Evolutionary conservation across 1,140 invertebrate genomes (phyloP).

Genomic region (Luehdorfia chinensis): DNA sequence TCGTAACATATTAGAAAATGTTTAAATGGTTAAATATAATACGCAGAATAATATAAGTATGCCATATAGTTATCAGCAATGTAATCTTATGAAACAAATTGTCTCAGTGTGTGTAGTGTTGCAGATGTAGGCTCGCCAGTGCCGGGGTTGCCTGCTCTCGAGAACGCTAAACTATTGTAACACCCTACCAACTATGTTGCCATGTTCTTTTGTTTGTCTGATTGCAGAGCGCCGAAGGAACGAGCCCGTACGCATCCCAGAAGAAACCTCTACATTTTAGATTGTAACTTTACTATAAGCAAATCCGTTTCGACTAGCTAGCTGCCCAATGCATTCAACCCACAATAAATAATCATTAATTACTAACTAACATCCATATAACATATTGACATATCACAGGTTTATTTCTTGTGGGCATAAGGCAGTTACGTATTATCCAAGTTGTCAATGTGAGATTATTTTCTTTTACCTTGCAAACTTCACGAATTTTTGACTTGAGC

Average conservation of each 20-base stretch:
- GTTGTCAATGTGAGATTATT: slow-evolving; percentile 37
- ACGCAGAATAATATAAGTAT: slow-evolving; percentile 21
- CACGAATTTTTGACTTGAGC: slow-evolving; percentile 15
- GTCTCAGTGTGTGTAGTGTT: slow-evolving; percentile 67
- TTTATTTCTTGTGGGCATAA: slow-evolving; percentile 57
- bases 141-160: slow-evolving; percentile 44
- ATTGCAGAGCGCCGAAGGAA: slow-evolving; percentile 50
- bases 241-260: slow-evolving; percentile 27
- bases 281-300: slow-evolving; percentile 43
- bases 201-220: slow-evolving; percentile 70
- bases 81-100: slow-evolving; percentile 12
- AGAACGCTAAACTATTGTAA: slow-evolving; percentile 31
- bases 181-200: slow-evolving; percentile 47
- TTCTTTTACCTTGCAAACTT: not conserved
- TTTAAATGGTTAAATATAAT: slow-evolving; percentile 15
- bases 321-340: slow-evolving; percentile 15
- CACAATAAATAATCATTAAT: slow-evolving; percentile 20
- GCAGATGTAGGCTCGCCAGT: slow-evolving; percentile 61
- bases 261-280: slow-evolving; percentile 51
- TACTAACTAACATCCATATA: slow-evolving; percentile 1
- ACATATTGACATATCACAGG: slow-evolving; percentile 28
- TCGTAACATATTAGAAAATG: no score
- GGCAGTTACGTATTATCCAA: slow-evolving; percentile 16
- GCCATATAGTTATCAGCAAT: slow-evolving; percentile 16
- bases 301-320: slow-evolving; percentile 22